Evolutionary conservation across 2,797 vertebrate genomes (phyloP), one percentile per base, ranked within the genome.

Genomic region (Phoebastria nigripes): DNA sequence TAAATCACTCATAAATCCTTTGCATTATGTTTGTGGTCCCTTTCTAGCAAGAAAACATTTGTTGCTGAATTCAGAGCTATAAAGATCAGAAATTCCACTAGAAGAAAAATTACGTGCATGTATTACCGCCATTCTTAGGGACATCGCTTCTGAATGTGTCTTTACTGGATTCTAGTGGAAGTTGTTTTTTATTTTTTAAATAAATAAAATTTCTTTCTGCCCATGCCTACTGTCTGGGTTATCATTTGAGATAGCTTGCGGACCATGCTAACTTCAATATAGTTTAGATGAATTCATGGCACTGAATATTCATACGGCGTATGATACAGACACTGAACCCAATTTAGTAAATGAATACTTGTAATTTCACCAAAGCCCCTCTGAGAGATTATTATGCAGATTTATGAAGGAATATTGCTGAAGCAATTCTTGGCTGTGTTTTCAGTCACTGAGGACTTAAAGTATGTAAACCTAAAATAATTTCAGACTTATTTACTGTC

Each of bases 301-400:
- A 71, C 95, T 98, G 98, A 98, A 98, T 98, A 98, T 98, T 98
- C 98, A 98, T 98, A 92, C 6, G 15, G 96, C 15, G n/a, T 97
- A 96, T 96, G 97, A 98, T 98, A 98, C 95, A 98, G 97, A 98
- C 98, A 97, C 97, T 97, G 97, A 98, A 98, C 98, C 97, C 98
- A 98, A 98, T 98, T 98, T 98, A 98, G 98, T 98, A 98, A 98
- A 98, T 98, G 98, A 98, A 98, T 98, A 98, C 97, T 98, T 98
- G 97, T 98, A 98, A 98, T 98, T 98, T 98, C 97, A 98, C 97
- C 97, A 97, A 98, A 98, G 97, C 96, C 97, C 97, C 86, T 89
- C 96, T 91, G 97, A 98, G 97, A 98, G 97, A 97, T 98, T 98
- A 98, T 98, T 98, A 98, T 98, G 98, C 94, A 98, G 97, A 98